Base-by-base conservation (phyloP, 2,113 vertebrate species). In the Colinus virginianus region DNA sequence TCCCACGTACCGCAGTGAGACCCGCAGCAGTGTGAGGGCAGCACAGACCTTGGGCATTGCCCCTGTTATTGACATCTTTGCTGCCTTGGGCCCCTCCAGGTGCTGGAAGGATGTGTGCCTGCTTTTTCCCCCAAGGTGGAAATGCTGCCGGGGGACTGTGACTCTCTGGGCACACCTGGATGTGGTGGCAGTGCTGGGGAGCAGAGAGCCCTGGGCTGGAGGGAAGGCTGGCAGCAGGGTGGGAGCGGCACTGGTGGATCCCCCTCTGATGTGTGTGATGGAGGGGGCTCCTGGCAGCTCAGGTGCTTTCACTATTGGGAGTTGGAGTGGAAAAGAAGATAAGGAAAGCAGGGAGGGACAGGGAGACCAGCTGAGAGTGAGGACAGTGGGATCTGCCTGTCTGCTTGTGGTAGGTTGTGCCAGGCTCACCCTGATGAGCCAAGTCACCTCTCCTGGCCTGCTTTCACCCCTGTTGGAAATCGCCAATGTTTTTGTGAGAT, bases 391-490 rank as follows among this genome's bases (percentile, higher is more conserved):
- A 32, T 62, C 15, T 40, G 23, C 36, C 61, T 62, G 59, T 22
- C 34, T 28, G 61, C 23, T 7, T 28, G 61, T 40, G 63, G 4
- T 13, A 22, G 20, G 63, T 22, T 22, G 30, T 45, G 42, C 19
- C 30, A 43, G 28, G 38, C 42, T 30, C 3, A 40, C 42, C 22
- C 42, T 32, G 12, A 45, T 7, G 45, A 49, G 34, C 34, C 26
- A 36, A 46, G 25, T 51, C 34, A 36, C 6, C 17, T 70, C 34
- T 49, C 25, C 67, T 70, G 34, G 25, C 23, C 25, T 19, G 11
- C 25, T 12, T 70, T 70, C 8, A 13, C 34, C 0, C 0, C 42
- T 1, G 7, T 26, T 0, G 13, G 77, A 36, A 34, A 28, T 15
- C 2, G 1, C 26, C 45, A 66, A 38, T 30, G 42, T 74, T 59